A percentile compares a stretch with the other conserved stretches of the same genome.
These are phyloP conservation scores for Ephestia elutella DNA, from an alignment of 1,140 invertebrate species.

Conservation along the genomic window DNA sequence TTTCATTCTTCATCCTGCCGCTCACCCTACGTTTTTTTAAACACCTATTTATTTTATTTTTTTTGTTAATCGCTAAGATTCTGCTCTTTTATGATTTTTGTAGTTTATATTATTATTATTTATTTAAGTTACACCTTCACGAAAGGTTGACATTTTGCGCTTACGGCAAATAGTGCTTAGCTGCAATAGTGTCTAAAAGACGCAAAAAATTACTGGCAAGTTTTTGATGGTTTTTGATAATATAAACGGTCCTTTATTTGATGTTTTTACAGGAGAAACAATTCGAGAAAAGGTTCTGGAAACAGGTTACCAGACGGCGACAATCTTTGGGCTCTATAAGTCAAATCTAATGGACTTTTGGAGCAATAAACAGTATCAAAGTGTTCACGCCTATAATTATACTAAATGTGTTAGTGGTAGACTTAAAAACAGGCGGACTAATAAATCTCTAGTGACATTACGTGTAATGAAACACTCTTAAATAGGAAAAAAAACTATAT, in stretches of 20 bases:
- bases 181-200: neutral
- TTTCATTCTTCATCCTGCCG: conserved; percentile 62
- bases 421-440: conserved; percentile 4
- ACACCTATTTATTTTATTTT: conserved; percentile 13
- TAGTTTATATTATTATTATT: neutral
- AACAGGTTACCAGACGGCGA: conserved; percentile 68
- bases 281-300: conserved; percentile 70
- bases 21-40: conserved; percentile 28
- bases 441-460: too few relatives aligned
- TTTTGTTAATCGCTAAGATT: conserved; percentile 4
- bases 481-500: too few relatives aligned
- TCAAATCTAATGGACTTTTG: conserved; percentile 49
- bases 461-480: too few relatives aligned
- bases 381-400: conserved; percentile 15
- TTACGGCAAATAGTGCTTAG: neutral
- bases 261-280: conserved; percentile 65
- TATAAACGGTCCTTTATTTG: neutral
- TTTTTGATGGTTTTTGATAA: neutral
- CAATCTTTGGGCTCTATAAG: conserved; percentile 64
- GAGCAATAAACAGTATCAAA: conserved; percentile 15
- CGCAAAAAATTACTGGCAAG: neutral
- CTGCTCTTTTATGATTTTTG: conserved; percentile 2
- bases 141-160: neutral
- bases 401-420: neutral
- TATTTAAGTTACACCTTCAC: neutral